phyloP scores from a whole-genome alignment of 2,113 vertebrate genomes.

The Anolis sagrei region DNA sequence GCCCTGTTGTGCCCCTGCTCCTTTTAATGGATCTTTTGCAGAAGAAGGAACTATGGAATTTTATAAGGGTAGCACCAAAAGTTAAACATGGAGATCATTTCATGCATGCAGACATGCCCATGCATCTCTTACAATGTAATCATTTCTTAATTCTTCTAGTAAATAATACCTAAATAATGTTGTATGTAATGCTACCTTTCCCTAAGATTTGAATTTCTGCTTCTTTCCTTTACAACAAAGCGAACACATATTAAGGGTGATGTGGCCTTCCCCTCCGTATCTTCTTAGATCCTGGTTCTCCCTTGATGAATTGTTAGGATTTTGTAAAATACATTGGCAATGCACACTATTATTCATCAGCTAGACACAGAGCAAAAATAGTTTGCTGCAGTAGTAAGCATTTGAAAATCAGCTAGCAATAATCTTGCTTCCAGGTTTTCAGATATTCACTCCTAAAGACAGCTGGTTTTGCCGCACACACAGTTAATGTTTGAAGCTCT shows the following conservation, averaged over 20 bases:
- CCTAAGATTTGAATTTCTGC: conserved; percentile 47
- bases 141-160: conserved; percentile 45
- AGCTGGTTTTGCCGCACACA: background rate
- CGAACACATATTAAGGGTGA: conserved; percentile 55
- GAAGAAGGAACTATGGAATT: background rate
- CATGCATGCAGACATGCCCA: conserved; percentile 35
- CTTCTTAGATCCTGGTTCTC: conserved; percentile 51
- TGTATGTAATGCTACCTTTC: conserved; percentile 30
- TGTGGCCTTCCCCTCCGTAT: conserved; percentile 41
- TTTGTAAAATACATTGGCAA: conserved; percentile 33
- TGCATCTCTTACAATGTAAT: conserved; percentile 50
- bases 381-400: background rate
- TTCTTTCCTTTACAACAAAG: conserved; percentile 28
- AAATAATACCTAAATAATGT: conserved; percentile 46
- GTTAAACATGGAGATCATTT: conserved; percentile 35
- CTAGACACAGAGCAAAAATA: background rate
- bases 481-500: conserved; percentile 44
- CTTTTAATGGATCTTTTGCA: background rate
- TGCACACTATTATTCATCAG: conserved; percentile 40
- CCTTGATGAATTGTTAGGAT: conserved; percentile 51
- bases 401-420: background rate
- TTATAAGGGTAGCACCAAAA: conserved; percentile 10
- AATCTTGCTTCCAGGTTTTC: conserved; percentile 33
- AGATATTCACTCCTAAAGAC: background rate
- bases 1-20: background rate